Conservation (phyloP, 1,140 invertebrate species). For the Trichonephila inaurata region DNA sequence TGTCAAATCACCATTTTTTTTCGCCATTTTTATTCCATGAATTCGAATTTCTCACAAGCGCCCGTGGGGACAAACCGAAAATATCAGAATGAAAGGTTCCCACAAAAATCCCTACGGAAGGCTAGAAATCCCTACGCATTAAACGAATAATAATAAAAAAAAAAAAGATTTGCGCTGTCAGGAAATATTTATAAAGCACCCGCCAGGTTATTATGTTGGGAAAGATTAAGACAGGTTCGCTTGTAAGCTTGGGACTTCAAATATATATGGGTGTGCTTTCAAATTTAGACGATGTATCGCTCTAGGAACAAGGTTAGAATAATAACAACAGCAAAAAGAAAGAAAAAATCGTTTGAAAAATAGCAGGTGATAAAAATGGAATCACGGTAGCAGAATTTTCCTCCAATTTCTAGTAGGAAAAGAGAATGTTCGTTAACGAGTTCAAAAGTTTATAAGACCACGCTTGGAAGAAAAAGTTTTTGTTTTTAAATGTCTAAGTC, state of each 20-base stretch:
- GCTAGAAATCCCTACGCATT: constrained; percentile 44
- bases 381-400: constrained; percentile 50
- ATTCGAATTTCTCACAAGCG: constrained; percentile 4
- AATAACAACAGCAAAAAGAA: constrained; percentile 53
- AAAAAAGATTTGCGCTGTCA: constrained; percentile 25
- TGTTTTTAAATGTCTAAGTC: constrained; percentile 36
- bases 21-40: background rate
- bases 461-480: background rate
- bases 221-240: constrained; percentile 73
- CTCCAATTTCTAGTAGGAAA: background rate
- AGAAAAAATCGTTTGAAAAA: constrained; percentile 51
- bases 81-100: background rate
- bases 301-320: constrained; percentile 68
- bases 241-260: constrained; percentile 23
- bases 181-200: constrained; percentile 72
- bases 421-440: constrained; percentile 47
- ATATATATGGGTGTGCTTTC: constrained; percentile 54
- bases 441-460: constrained; percentile 49
- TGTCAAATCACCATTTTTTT: constrained; percentile 6
- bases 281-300: constrained; percentile 69
- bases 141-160: background rate
- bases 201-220: constrained; percentile 69
- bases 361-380: constrained; percentile 67
- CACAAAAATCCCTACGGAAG: constrained; percentile 54
- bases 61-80: background rate